phyloP scores from a whole-genome alignment of 2,113 vertebrate species.

The zebrafish (Danio rerio) region DNA sequence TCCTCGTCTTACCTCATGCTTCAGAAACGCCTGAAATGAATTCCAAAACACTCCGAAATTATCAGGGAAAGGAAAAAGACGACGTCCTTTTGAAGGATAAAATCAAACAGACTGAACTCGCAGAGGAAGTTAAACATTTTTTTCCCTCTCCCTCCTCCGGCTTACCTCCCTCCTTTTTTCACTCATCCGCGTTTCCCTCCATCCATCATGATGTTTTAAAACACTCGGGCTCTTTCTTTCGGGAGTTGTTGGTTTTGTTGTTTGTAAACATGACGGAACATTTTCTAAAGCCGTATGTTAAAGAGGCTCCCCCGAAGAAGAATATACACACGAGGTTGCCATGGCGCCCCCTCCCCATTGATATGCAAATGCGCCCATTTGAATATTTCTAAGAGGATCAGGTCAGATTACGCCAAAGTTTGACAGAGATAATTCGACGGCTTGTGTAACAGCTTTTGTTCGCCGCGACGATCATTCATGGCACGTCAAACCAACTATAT shows the following conservation, averaged over 20 bases:
- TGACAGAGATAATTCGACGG: slow-evolving; percentile 84
- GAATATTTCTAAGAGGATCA: slow-evolving; percentile 87
- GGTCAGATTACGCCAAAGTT: slow-evolving; percentile 86
- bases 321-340: slow-evolving; percentile 81
- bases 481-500: slow-evolving; percentile 78
- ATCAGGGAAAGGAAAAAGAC: slow-evolving; percentile 13
- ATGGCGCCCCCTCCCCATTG: slow-evolving; percentile 73
- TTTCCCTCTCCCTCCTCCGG: slow-evolving; percentile 11
- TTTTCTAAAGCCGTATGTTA: slow-evolving; percentile 80
- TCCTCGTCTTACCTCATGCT: slow-evolving; percentile 37
- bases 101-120: slow-evolving; percentile 48
- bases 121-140: slow-evolving; percentile 46
- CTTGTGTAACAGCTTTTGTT: slow-evolving; percentile 84
- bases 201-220: slow-evolving; percentile 76
- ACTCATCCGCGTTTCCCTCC: slow-evolving; percentile 61
- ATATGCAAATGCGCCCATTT: slow-evolving; percentile 84
- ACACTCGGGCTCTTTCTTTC: slow-evolving; percentile 75
- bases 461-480: slow-evolving; percentile 78
- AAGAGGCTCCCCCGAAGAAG: slow-evolving; percentile 77
- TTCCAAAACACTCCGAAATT: slow-evolving; percentile 41
- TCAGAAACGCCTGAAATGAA: slow-evolving; percentile 40
- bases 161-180: not conserved
- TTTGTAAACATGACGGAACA: slow-evolving; percentile 82
- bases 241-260: slow-evolving; percentile 81
- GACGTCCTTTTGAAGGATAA: slow-evolving; percentile 45